These are phyloP conservation scores for Parotia lawesii DNA, from an alignment of 2,113 vertebrate genomes.

Conservation along the genomic window DNA sequence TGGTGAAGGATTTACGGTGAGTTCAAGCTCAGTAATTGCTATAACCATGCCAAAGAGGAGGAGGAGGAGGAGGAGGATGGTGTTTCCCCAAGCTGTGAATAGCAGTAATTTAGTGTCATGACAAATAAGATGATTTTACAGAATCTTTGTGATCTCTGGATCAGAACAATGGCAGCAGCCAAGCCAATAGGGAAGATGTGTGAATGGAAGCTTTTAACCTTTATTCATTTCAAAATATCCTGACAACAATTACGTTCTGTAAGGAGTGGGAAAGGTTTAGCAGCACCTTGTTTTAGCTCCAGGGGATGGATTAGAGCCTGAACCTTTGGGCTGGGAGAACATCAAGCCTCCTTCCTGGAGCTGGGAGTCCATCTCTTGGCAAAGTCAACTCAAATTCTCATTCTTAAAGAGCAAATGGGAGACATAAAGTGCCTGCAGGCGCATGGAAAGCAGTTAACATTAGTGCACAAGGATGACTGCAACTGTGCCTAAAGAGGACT, in stretches of 20 bases:
- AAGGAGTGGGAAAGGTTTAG: neutral
- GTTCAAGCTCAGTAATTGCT: neutral
- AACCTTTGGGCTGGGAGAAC: neutral
- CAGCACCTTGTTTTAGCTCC: neutral
- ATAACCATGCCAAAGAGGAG: neutral
- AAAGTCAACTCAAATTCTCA: neutral
- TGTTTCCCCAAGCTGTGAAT: neutral
- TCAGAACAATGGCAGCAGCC: constrained; percentile 2
- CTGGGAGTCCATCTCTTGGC: neutral
- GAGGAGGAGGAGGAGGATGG: neutral
- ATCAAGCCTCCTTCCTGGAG: constrained; percentile 9
- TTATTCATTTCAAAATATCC: neutral
- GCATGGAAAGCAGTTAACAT: neutral
- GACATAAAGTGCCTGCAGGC: neutral
- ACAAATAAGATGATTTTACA: neutral
- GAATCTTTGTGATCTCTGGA: neutral
- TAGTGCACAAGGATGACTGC: neutral
- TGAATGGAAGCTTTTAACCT: constrained; percentile 13
- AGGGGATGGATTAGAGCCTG: constrained; percentile 30
- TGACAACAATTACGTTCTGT: constrained; percentile 5
- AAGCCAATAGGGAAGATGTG: constrained; percentile 2
- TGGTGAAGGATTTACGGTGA: neutral
- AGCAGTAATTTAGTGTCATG: neutral
- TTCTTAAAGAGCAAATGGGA: neutral
- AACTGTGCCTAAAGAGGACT: neutral